A percentile compares a stretch with the other conserved stretches of the same genome.
phyloP scores from a whole-genome alignment of 2,888 invertebrate genomes.

The Uloborus plumipes region DNA sequence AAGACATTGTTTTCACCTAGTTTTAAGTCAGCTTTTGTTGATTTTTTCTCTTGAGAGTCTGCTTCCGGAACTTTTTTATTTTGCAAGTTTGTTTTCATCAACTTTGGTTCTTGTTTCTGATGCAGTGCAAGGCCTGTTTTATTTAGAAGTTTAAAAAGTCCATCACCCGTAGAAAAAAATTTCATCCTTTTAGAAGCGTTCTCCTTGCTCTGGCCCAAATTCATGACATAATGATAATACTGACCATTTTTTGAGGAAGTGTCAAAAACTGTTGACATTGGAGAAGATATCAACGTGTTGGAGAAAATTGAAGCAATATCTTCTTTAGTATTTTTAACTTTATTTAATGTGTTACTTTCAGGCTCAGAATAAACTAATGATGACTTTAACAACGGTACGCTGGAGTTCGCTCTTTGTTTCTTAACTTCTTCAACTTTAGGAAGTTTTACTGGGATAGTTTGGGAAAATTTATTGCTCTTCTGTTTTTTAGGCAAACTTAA shows the following conservation, averaged over 20 bases:
- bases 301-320: neutral
- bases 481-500: neutral
- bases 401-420: no score
- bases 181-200: neutral
- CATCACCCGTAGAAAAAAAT: constrained; percentile 16
- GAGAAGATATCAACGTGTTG: constrained; percentile 15
- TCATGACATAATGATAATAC: constrained; percentile 47
- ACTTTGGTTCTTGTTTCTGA: neutral
- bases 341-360: no score
- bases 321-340: neutral
- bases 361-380: no score
- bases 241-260: constrained; percentile 22
- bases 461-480: neutral
- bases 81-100: neutral
- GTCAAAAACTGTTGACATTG: constrained; percentile 45
- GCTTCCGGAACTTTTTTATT: neutral
- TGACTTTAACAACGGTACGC: no score
- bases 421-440: neutral
- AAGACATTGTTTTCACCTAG: neutral
- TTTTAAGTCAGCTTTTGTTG: neutral
- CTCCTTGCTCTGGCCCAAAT: constrained; percentile 1
- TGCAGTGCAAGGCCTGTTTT: constrained; percentile 9
- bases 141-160: constrained; percentile 23
- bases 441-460: neutral
- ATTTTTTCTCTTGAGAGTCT: neutral